Evolutionary conservation across 2,797 vertebrate genomes (phyloP), one percentile per base, ranked within the genome.

Genomic region (Pangasius djambal): DNA sequence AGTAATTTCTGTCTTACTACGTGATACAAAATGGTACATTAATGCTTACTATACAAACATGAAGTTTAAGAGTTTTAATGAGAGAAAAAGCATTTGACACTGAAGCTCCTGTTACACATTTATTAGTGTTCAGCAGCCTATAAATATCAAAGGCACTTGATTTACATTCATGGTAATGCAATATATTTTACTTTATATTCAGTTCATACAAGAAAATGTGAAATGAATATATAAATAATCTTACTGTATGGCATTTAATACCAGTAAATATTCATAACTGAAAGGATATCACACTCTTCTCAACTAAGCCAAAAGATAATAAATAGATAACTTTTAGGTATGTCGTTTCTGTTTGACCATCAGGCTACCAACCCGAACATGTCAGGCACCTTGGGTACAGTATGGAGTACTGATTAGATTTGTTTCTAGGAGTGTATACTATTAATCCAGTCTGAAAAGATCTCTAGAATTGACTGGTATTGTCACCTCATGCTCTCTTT

Each of bases 281-380:
- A 83, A 83, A 74, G 25, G 12, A 48, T 67, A 34, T 88, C 83
- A 89, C 87, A 89, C 86, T 87, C 67, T 86, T 77, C 15, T 70
- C 25, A 25, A 70, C 65, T 69, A 87, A 87, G 61, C n/a, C 40
- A 28, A 63, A 84, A 88, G 40, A 81, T 67, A 85, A 75, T 82
- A 89, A 86, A 86, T 81, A 87, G 77, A 70, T 86, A 34, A 31
- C 8, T 3, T 9, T 6, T 31, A 87, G 13, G 61, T 37, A 15
- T 44, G 57, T 63, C 3, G 37, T 83, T 81, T 57, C n/a, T 55
- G 50, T 52, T n/a, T 59, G 18, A 25, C 34, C 40, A 25, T 40
- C 55, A 57, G 50, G 31, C 31, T 6, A 81, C 16, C 18, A 13
- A 20, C 57, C 28, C 10, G 44, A 55, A 52, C 48, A 70, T 85